Evolutionary conservation across 2,888 invertebrate species (phyloP), one percentile per base, ranked within the genome.

Genomic region (Acleris emargana): DNA sequence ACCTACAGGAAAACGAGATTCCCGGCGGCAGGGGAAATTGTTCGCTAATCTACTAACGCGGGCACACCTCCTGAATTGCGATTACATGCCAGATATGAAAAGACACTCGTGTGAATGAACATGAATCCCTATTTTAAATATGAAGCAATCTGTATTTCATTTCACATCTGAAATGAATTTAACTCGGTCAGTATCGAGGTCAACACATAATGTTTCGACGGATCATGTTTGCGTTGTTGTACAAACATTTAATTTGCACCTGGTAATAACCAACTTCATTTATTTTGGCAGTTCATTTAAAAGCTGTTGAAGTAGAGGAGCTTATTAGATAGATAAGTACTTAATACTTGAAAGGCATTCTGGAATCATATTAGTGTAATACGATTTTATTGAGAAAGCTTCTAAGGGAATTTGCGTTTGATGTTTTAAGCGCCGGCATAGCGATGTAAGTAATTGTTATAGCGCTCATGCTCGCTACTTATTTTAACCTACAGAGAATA

Each of bases 1-100:
- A 49, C 32, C 32, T 20, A 38, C 32, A 47, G 47, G 45, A 45
- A 45, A 45, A 17, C 45, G 45, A 45, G n/a, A 45, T 45, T 45
- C 45, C 45, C 45, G 32, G 32, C 1, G 13, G 17, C 16, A 45
- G 13, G 45, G 17, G 7, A 45, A 45, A 45, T 45, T 5, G 45
- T 45, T 16, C 16, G 45, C 45, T 45, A 17, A 45, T 45, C 5
- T 45, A 45, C 45, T 45, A 6, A 45, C 6, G 17, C 45, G 45
- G 45, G 17, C 7, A 45, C 45, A 45, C 45, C 45, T 43, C 16
- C 32, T 32, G 17, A 45, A 55, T 16, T 43, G 16, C 38, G 16
- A 49, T 20, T 38, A 38, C 38, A 38, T 13, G 13, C 38, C 38
- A 38, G 13, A 13, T 38, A 13, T 13, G 13, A 38, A 9, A 5